Evolutionary conservation across 2,888 invertebrate species (phyloP), one percentile per base, ranked within the genome.

Genomic region (Griposia aprilina): DNA sequence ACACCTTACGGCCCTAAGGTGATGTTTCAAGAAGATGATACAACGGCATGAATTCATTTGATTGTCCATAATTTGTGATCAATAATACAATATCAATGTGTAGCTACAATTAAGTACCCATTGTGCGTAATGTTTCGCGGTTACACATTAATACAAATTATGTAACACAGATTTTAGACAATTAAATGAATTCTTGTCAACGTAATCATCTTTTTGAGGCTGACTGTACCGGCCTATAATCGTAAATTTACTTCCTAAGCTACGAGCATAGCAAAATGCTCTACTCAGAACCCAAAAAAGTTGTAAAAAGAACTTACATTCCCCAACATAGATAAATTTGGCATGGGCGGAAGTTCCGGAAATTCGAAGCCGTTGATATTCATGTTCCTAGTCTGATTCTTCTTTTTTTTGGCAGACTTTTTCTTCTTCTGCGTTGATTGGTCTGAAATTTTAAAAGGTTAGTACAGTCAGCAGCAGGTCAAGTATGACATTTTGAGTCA

Each of bases 321-420:
- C 83, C 88, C 91, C 60, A 95, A 79, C 84, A 91, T 90, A 20
- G 90, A 85, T 20, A 93, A 75, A 74, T 94, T 91, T 1, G 95
- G 94, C 90, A 94, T 91, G 8, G 94, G 91, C 83, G 93, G 92
- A 77, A 94, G 87, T 2, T 92, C 90, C 0, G 94, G 94, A 23
- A 94, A 65, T 8, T 92, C 89, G 67, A 92, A 92, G 0, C 83
- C 86, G 67, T 89, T 91, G 41, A 80, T 67, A 13, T 83, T 80
- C 26, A 76, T 68, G 7, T 75, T 76, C 26, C 65, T 75, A 11
- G 69, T 68, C 17, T 80, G 73, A 13, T 84, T 90, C 81, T 90
- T 93, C 81, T 92, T 93, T 77, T 93, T 93, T 52, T 89, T 90
- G 0, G 88, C 70, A 0, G 87, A 62, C 62, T 91, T 92, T 81